These are phyloP conservation scores for Dendrolimus punctatus DNA, from an alignment of 1,140 invertebrate genomes.

Conservation along the genomic window DNA sequence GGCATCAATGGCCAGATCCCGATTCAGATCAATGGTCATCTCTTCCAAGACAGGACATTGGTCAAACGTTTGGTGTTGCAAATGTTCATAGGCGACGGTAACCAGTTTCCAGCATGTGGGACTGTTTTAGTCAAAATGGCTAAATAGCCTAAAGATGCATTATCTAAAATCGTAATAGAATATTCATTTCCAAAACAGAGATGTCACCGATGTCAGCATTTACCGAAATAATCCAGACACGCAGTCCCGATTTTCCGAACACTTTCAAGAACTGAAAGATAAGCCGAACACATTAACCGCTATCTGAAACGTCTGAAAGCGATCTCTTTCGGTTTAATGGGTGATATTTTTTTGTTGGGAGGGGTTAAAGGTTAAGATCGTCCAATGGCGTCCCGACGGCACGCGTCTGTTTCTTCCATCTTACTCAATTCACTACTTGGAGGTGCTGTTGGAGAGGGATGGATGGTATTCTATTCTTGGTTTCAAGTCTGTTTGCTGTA, in stretches of 20 bases:
- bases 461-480: constrained; percentile 51
- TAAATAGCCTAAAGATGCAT: too few relatives aligned
- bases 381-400: constrained; percentile 43
- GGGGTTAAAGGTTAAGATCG: constrained; percentile 56
- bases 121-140: too few relatives aligned
- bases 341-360: constrained; percentile 63
- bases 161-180: too few relatives aligned
- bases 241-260: background rate
- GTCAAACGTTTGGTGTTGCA: too few relatives aligned
- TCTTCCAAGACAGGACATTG: too few relatives aligned
- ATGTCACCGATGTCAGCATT: too few relatives aligned
- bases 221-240: background rate
- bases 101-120: too few relatives aligned
- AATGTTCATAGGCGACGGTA: too few relatives aligned
- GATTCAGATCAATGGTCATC: too few relatives aligned
- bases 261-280: constrained; percentile 18
- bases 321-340: constrained; percentile 59
- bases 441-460: constrained; percentile 30
- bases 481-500: constrained; percentile 19
- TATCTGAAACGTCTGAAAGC: constrained; percentile 47
- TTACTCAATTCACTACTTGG: constrained; percentile 1
- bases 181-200: too few relatives aligned
- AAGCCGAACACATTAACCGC: constrained; percentile 23
- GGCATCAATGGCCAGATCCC: too few relatives aligned
- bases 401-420: constrained; percentile 4